A percentile compares a stretch with the other conserved stretches of the same genome.
Evolutionary conservation across 2,888 invertebrate genomes (phyloP).

Genomic region (Dusona sp.): DNA sequence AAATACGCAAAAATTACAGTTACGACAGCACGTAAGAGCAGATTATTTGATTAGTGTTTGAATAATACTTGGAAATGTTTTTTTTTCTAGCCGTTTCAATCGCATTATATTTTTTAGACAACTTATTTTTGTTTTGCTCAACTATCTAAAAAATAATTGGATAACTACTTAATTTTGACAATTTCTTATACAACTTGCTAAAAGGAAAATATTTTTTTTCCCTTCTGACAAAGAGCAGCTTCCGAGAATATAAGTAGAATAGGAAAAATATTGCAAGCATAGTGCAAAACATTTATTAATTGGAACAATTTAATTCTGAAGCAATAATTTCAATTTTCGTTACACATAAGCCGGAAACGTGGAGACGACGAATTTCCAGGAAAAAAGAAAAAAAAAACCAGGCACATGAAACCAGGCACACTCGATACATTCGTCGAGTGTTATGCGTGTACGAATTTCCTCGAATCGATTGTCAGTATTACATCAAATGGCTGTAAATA

Average conservation of each 20-base stretch:
- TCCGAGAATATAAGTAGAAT: no score
- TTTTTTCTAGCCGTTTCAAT: background rate
- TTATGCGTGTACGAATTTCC: constrained; percentile 25
- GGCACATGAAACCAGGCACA: background rate
- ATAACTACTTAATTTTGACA: background rate
- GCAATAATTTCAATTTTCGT: background rate
- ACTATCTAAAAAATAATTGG: no score
- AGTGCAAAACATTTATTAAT: background rate
- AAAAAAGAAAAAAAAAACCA: background rate
- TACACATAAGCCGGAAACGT: background rate
- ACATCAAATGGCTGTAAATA: constrained; percentile 31
- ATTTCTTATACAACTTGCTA: no score
- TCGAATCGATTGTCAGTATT: constrained; percentile 30
- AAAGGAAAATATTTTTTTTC: no score
- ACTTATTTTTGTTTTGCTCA: background rate
- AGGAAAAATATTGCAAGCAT: no score
- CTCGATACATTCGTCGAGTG: background rate
- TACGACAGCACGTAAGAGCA: background rate
- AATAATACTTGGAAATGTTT: background rate
- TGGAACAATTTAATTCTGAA: background rate
- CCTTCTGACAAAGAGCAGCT: no score
- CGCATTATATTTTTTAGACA: background rate
- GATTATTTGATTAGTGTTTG: background rate
- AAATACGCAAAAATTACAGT: background rate
- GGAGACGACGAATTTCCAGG: background rate